Conservation (phyloP, 2,888 invertebrate species). For the Phragmatobia fuliginosa region DNA sequence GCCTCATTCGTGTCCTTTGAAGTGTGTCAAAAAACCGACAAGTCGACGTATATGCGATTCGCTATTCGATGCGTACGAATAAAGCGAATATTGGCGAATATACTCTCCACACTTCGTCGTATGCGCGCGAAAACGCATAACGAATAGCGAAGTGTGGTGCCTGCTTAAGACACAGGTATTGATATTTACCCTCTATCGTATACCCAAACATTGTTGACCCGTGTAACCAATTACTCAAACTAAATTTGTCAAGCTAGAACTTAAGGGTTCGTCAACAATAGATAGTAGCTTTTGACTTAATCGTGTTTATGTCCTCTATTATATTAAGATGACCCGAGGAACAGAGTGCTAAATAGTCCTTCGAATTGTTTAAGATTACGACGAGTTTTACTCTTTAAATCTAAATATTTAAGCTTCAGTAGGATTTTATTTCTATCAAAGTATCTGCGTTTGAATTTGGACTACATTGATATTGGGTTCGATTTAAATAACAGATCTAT, state of each 20-base stretch:
- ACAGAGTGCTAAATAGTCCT: not conserved
- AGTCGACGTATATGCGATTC: too few species aligned
- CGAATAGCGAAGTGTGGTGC: too few species aligned
- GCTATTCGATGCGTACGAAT: too few species aligned
- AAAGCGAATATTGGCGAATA: too few species aligned
- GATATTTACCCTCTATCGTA: slow-evolving; percentile 22
- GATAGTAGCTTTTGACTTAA: slow-evolving; percentile 33
- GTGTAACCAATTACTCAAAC: slow-evolving; percentile 52
- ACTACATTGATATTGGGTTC: not conserved
- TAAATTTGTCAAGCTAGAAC: slow-evolving; percentile 49
- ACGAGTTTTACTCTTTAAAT: not conserved
- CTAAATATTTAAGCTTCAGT: not conserved
- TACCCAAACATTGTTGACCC: slow-evolving; percentile 46
- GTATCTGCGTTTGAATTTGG: not conserved
- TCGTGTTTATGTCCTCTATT: slow-evolving; percentile 16
- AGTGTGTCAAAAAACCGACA: too few species aligned
- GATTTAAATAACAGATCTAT: not conserved
- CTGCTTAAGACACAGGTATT: slow-evolving; percentile 26
- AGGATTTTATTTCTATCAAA: not conserved
- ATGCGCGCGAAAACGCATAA: too few species aligned
- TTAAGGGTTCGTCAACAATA: slow-evolving; percentile 43
- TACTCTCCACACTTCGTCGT: too few species aligned
- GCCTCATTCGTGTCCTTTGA: too few species aligned
- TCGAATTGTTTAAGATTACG: not conserved
- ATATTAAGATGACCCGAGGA: not conserved